Conservation (phyloP, 2,113 vertebrate genomes). For the Eudyptes chrysolophus region DNA sequence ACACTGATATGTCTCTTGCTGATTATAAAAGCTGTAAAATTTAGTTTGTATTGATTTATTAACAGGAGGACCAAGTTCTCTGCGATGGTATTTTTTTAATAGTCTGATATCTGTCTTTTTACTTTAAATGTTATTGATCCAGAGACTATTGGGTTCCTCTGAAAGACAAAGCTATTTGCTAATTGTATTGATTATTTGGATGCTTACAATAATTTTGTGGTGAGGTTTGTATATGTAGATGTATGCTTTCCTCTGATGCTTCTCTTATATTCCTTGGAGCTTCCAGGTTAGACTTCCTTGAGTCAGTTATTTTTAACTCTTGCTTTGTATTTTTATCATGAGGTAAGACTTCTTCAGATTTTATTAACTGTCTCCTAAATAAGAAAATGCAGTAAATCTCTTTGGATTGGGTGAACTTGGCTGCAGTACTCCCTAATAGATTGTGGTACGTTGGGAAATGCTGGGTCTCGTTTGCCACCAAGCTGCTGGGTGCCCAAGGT, state of each 20-base stretch:
- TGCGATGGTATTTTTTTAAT: not conserved
- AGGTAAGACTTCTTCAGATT: not conserved
- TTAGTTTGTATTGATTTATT: constrained; percentile 64
- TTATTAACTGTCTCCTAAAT: not conserved
- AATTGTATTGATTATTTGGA: not conserved
- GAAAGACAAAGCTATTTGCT: not conserved
- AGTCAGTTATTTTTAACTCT: not conserved
- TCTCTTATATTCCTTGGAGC: not conserved
- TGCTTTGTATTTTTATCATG: not conserved
- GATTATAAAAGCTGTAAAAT: constrained; percentile 69
- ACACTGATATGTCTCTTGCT: constrained; percentile 61
- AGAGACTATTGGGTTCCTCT: not conserved
- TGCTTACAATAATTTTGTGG: not conserved
- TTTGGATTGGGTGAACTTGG: not conserved
- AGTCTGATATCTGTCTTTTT: constrained; percentile 4
- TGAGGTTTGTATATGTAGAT: not conserved
- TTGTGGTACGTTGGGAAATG: not conserved
- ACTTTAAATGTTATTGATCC: constrained; percentile 27
- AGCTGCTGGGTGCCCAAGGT: not conserved
- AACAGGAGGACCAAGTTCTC: constrained; percentile 28
- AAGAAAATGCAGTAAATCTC: not conserved
- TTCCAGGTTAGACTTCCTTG: not conserved
- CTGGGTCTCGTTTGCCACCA: not conserved
- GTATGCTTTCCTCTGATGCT: not conserved
- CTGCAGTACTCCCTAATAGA: not conserved